Evolutionary conservation across 1,140 invertebrate genomes (phyloP).

Genomic region (Leptopilina boulardi): DNA sequence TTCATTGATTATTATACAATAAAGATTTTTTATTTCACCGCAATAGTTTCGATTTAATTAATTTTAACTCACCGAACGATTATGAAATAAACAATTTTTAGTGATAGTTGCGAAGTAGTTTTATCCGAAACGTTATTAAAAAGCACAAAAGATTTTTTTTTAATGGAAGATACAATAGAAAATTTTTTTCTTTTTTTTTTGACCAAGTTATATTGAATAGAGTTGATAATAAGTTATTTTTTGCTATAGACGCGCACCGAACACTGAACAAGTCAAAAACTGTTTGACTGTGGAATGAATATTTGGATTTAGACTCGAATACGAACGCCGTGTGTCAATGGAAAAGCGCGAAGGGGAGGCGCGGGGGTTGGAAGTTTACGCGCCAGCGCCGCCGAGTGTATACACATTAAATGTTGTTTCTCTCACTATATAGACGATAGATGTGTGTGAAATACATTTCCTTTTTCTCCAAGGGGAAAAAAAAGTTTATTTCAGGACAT

Average conservation of each 20-base stretch:
- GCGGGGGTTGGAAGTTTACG: conserved; percentile 43
- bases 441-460: not conserved
- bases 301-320: conserved; percentile 40
- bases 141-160: too few species aligned
- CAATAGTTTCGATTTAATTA: too few species aligned
- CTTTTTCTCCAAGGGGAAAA: not conserved
- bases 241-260: not conserved
- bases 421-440: not conserved
- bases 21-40: too few species aligned
- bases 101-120: too few species aligned
- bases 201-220: too few species aligned
- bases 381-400: conserved; percentile 36
- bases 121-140: too few species aligned
- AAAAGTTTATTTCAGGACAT: not conserved
- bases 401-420: not conserved
- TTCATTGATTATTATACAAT: too few species aligned
- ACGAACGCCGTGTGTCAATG: conserved; percentile 34
- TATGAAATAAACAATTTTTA: too few species aligned
- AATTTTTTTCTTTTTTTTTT: too few species aligned
- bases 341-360: conserved; percentile 33
- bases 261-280: conserved; percentile 40
- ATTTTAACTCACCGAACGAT: too few species aligned
- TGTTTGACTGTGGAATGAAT: conserved; percentile 44
- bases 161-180: too few species aligned
- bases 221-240: not conserved